Evolutionary conservation across 37 sponge, comb jelly and placozoan species (phyloP).

Genomic region (Chondrilla cf. caribensis): DNA sequence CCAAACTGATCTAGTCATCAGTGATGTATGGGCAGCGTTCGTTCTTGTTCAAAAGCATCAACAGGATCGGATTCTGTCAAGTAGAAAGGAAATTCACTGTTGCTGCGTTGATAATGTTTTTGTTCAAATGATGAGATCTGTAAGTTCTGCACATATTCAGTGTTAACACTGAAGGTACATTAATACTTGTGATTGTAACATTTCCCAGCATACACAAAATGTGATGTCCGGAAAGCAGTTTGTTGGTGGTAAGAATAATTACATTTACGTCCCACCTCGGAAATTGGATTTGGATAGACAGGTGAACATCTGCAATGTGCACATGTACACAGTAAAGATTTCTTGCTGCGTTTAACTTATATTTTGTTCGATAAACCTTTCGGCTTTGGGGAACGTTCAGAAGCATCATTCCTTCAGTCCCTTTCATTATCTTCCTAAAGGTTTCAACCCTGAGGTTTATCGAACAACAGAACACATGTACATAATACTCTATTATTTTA

Average conservation of each 20-base stretch:
- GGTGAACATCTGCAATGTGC: not conserved
- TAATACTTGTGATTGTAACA: too few species aligned
- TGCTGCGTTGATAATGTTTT: not conserved
- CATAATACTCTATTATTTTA: too few species aligned
- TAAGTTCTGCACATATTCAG: not conserved
- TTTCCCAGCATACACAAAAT: not conserved
- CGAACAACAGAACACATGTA: too few species aligned
- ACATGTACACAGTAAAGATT: not conserved
- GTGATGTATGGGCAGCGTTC: slow-evolving; percentile 11
- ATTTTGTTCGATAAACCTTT: too few species aligned
- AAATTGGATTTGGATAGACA: not conserved
- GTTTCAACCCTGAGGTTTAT: too few species aligned
- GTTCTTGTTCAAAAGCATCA: not conserved
- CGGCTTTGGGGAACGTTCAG: too few species aligned
- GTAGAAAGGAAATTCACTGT: not conserved
- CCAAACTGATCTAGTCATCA: not conserved
- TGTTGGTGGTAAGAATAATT: slow-evolving; percentile 1
- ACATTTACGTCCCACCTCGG: not conserved
- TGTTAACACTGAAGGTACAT: not conserved
- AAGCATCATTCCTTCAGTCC: too few species aligned
- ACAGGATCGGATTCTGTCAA: not conserved
- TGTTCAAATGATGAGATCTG: not conserved
- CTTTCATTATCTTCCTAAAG: too few species aligned
- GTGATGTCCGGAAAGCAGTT: not conserved
- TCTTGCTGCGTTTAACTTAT: not conserved